Conservation (phyloP, 2,797 vertebrate genomes). For the Scolopax rusticola region DNA sequence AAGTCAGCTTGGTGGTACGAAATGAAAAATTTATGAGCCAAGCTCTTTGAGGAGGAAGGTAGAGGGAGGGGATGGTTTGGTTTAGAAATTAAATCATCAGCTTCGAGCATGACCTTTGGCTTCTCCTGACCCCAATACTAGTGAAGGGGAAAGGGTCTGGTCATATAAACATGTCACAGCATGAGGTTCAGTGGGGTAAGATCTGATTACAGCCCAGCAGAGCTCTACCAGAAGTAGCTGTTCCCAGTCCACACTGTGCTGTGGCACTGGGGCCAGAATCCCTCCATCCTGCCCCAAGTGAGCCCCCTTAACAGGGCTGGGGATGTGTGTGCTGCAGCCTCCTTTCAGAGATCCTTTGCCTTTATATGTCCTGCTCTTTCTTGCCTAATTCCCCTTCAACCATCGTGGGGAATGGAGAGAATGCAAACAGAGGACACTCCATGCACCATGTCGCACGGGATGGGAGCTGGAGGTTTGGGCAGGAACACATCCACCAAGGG, state of each 20-base stretch:
- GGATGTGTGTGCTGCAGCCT: background rate
- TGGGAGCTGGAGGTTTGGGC: background rate
- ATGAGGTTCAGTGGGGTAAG: background rate
- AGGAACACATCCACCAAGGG: background rate
- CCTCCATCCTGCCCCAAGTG: background rate
- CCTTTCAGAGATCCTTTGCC: background rate
- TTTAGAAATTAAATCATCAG: slow-evolving; percentile 11
- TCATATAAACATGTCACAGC: background rate
- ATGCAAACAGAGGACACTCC: background rate
- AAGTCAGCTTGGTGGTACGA: background rate
- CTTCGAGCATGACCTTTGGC: background rate
- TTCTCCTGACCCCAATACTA: background rate
- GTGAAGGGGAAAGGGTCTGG: background rate
- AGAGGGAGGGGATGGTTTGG: background rate
- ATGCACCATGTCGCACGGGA: rapidly evolving
- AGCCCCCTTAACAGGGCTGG: background rate
- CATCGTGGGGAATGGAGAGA: rapidly evolving
- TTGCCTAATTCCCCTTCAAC: rapidly evolving
- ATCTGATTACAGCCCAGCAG: background rate
- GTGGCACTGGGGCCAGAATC: background rate
- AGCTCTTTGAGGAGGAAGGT: slow-evolving; percentile 4
- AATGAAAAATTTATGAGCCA: slow-evolving; percentile 48
- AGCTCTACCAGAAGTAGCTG: background rate
- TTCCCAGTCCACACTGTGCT: background rate
- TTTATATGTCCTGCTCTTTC: rapidly evolving